Base-by-base conservation (phyloP, 2,113 vertebrate species). In the Ceyx margarethae region DNA sequence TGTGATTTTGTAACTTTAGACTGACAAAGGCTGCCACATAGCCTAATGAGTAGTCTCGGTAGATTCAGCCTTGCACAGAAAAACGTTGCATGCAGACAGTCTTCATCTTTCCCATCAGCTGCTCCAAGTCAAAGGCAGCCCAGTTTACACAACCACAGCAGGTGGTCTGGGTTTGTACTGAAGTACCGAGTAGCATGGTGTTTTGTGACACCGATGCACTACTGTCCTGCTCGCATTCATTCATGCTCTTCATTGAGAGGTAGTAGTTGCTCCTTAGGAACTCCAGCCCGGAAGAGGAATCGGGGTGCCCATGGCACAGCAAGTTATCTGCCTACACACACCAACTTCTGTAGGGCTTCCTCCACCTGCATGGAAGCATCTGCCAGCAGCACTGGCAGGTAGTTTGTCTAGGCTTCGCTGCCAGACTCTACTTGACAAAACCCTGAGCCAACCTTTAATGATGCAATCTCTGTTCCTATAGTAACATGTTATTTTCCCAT, bases 361-460 rank as follows among this genome's bases (percentile, higher is more conserved):
- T 86, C 86, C 93, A 95, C 91, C 94, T 96, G 89, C 86, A 45
- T 7, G 66, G 58, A 67, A 48, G 43, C 67, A 37, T 7, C 69
- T 78, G 84, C 93, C 95, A 93, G 48, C 87, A 89, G 51, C 73
- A 81, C 61, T 43, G 43, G 35, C 93, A n/a, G 43, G 80, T 74
- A 77, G 83, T 83, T 89, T 75, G 35, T 76, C 62, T 76, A 79
- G 62, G 67, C 67, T 82, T 89, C 82, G 11, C 67, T 87, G 88
- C 88, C 79, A 93, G 85, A 57, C 43, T 64, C 31, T 37, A 37
- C 73, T 48, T 88, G 68, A 94, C 68, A 93, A 88, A 95, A 74
- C 21, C 17, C 56, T 58, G 37, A 90, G 91, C 68, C 89, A 92
- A n/a, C 4, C 31, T 75, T 81, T 83, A 92, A 67, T 74, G 73